These are phyloP conservation scores for Pteropus alecto DNA, from an alignment of 2,113 vertebrate genomes.

Conservation along the genomic window DNA sequence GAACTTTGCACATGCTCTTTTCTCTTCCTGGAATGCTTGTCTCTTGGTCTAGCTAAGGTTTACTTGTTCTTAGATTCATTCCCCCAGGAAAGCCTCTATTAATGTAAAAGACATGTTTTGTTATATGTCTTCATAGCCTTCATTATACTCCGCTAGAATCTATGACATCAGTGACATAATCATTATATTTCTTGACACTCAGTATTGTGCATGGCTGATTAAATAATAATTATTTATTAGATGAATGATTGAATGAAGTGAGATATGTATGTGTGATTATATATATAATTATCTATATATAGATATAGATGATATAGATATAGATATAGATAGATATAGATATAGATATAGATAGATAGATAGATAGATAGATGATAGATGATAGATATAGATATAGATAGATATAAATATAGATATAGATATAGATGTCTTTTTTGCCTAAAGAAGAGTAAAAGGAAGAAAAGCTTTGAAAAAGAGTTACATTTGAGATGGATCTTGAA, in stretches of 20 bases:
- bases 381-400: too few species aligned
- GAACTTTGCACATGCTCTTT: not conserved
- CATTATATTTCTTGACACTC: not conserved
- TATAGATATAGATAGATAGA: too few species aligned
- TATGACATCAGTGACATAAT: not conserved
- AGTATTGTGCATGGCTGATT: not conserved
- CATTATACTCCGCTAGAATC: not conserved
- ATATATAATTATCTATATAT: not conserved
- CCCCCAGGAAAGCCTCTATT: not conserved
- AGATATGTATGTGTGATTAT: not conserved
- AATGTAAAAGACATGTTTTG: not conserved
- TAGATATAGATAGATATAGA: too few species aligned
- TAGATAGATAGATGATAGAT: too few species aligned
- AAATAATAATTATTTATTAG: not conserved
- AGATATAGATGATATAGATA: not conserved
- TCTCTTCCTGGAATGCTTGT: not conserved
- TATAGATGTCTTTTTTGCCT: not conserved
- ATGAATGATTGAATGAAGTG: not conserved
- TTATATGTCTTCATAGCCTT: not conserved
- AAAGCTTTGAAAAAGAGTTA: not conserved
- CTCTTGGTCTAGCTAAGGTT: not conserved
- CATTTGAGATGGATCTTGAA: not conserved
- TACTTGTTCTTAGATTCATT: not conserved
- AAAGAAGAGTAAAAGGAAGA: not conserved
- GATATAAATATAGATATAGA: not conserved